phyloP scores from a whole-genome alignment of 1,140 invertebrate genomes.

The Calycopis cecrops region DNA sequence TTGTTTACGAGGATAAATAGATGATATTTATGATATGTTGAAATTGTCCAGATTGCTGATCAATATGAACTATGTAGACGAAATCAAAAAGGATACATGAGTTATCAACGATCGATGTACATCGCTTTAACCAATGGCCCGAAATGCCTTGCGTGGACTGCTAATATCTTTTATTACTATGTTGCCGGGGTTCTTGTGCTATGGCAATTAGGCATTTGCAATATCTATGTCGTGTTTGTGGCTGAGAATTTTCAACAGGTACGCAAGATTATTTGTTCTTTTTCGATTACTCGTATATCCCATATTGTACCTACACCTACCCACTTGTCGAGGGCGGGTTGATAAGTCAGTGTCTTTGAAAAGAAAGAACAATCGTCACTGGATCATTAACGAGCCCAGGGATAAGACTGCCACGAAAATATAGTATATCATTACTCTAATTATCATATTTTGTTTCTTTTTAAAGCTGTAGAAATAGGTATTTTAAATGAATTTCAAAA shows the following conservation, averaged over 20 bases:
- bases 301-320: no score
- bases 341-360: no score
- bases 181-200: slow-evolving; percentile 82
- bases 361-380: no score
- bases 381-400: no score
- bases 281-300: background rate
- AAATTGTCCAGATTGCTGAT: slow-evolving; percentile 68
- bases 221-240: slow-evolving; percentile 90
- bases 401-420: no score
- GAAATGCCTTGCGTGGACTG: slow-evolving; percentile 53
- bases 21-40: background rate
- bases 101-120: slow-evolving; percentile 78
- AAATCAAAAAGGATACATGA: slow-evolving; percentile 77
- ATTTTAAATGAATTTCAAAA: no score
- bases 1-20: background rate
- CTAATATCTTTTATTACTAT: slow-evolving; percentile 65
- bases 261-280: slow-evolving; percentile 5
- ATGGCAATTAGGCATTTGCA: slow-evolving; percentile 92
- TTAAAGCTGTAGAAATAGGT: no score
- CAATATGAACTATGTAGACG: slow-evolving; percentile 83
- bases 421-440: no score
- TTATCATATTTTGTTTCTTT: no score
- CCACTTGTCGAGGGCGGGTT: no score
- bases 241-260: slow-evolving; percentile 84
- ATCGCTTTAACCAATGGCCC: slow-evolving; percentile 79